Evolutionary conservation across 1,140 invertebrate species (phyloP).

Genomic region (Littorina saxatilis): DNA sequence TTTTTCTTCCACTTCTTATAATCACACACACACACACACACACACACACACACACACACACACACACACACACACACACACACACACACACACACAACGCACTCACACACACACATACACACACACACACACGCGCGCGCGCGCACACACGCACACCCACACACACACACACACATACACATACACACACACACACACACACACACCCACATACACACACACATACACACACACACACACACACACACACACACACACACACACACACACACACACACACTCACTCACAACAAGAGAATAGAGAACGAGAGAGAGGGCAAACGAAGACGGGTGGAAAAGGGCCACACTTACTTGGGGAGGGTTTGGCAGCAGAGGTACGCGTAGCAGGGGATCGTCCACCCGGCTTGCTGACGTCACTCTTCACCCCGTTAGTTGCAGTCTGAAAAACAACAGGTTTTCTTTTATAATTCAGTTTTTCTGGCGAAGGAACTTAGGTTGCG

Average conservation of each 20-base stretch:
- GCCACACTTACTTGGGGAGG: not conserved
- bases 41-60: not conserved
- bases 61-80: not conserved
- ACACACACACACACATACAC: no score
- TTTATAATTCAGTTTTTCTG: no score
- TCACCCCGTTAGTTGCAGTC: conserved; percentile 2
- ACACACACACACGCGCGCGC: not conserved
- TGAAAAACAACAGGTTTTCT: not conserved
- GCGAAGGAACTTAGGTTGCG: no score
- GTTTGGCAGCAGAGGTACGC: not conserved
- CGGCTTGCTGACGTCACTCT: conserved; percentile 8
- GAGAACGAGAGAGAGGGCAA: no score
- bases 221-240: not conserved
- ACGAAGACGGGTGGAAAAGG: not conserved
- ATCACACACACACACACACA: not conserved
- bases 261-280: no score
- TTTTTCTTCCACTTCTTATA: no score
- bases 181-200: no score
- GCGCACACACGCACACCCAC: not conserved
- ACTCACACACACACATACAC: not conserved
- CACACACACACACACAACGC: no score
- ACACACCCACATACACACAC: not conserved
- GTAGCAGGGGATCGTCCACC: not conserved
- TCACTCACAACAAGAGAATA: no score
- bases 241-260: no score